Conservation (phyloP, 1,140 invertebrate species). For the Pseudomyrmex sp. region DNA sequence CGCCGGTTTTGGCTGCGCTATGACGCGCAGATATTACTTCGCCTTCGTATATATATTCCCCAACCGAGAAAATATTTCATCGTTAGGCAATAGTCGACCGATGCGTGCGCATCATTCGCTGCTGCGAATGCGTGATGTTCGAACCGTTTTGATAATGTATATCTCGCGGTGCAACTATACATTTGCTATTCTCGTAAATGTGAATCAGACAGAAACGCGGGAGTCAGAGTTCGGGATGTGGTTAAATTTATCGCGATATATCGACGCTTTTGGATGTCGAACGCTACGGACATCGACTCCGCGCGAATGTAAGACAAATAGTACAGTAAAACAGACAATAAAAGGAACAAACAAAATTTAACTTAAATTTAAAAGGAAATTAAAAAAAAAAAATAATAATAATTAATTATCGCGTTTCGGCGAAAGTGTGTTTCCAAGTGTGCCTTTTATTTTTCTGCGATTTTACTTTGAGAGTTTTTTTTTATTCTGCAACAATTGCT, state of each 20-base stretch:
- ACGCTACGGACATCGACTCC: background rate
- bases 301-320: too few relatives aligned
- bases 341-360: too few relatives aligned
- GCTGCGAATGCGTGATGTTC: background rate
- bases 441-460: too few relatives aligned
- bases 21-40: constrained; percentile 6
- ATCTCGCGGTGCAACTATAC: background rate
- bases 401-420: too few relatives aligned
- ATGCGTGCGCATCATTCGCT: background rate
- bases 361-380: too few relatives aligned
- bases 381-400: too few relatives aligned
- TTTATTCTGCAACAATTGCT: too few relatives aligned
- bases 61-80: constrained; percentile 2
- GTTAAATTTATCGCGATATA: constrained; percentile 15
- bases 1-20: background rate
- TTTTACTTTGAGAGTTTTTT: too few relatives aligned
- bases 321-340: too few relatives aligned
- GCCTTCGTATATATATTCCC: background rate
- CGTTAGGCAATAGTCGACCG: background rate
- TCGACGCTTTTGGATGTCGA: constrained; percentile 7
- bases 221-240: background rate
- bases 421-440: too few relatives aligned
- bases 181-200: constrained; percentile 6
- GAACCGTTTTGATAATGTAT: background rate
- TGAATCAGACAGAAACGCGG: constrained; percentile 23